Evolutionary conservation across 30 jellyfish, hydroid and myxozoan genomes (phyloP).

Genomic region (Aurelia aurita complex sp. Pacific): DNA sequence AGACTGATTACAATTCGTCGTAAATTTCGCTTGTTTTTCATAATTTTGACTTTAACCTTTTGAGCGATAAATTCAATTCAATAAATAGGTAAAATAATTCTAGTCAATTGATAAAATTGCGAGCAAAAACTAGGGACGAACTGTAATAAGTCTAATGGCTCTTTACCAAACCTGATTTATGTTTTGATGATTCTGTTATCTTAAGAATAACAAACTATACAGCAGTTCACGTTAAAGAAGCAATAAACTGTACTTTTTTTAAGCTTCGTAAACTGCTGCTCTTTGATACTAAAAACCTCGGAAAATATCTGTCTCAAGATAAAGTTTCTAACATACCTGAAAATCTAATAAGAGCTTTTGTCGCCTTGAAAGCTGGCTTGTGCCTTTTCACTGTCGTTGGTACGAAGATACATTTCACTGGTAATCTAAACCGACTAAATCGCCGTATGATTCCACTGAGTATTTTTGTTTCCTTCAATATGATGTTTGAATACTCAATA

Average conservation of each 20-base stretch:
- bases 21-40: too few relatives aligned
- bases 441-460: slow-evolving; percentile 42
- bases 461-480: slow-evolving; percentile 1
- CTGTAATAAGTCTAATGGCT: too few relatives aligned
- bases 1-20: too few relatives aligned
- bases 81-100: too few relatives aligned
- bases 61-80: too few relatives aligned
- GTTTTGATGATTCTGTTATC: too few relatives aligned
- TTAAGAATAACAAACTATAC: too few relatives aligned
- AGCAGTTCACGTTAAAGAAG: too few relatives aligned
- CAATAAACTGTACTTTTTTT: not conserved
- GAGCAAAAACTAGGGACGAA: too few relatives aligned
- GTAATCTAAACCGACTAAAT: slow-evolving; percentile 23
- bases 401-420: slow-evolving; percentile 59
- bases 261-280: not conserved
- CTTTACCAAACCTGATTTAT: too few relatives aligned
- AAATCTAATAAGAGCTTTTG: slow-evolving; percentile 13
- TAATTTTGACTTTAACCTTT: too few relatives aligned
- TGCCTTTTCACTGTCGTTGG: slow-evolving; percentile 4
- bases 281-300: not conserved
- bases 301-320: not conserved
- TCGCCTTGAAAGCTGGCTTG: slow-evolving; percentile 20
- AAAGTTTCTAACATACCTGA: slow-evolving; percentile 12
- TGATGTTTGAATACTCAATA: slow-evolving; percentile 38
- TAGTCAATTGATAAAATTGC: too few relatives aligned